A percentile compares a stretch with the other conserved stretches of the same genome.
Evolutionary conservation across 2,113 vertebrate species (phyloP).

Genomic region (Gymnorhina tibicen): DNA sequence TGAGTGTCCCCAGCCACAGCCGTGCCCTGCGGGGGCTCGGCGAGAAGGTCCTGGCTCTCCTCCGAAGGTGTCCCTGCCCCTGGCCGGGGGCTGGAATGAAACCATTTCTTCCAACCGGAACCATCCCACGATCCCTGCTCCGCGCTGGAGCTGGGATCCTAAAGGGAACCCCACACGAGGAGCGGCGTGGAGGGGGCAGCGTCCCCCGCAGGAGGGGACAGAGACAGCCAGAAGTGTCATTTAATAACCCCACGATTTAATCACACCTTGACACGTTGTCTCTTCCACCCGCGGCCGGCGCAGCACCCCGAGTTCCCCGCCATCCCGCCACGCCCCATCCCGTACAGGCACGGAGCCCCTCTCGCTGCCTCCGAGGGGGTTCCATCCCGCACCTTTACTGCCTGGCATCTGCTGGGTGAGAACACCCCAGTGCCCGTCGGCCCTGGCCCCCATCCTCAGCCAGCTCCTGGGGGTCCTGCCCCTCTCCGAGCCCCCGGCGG

Average conservation of each 20-base stretch:
- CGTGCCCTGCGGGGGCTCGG: accelerated
- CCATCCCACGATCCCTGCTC: neutral
- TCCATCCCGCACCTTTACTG: accelerated
- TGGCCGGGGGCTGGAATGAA: neutral
- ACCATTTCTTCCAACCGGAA: neutral
- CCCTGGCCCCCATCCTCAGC: accelerated
- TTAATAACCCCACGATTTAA: accelerated
- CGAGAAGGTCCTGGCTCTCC: accelerated
- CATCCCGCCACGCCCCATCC: accelerated
- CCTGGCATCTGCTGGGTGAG: accelerated
- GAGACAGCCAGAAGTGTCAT: neutral
- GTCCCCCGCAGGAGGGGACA: accelerated
- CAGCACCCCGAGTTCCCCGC: neutral
- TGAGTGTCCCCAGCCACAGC: neutral
- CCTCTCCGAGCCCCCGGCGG: neutral
- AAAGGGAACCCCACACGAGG: accelerated
- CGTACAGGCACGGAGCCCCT: accelerated
- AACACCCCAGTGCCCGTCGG: accelerated
- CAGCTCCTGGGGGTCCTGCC: neutral
- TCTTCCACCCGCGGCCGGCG: accelerated
- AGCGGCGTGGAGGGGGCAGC: accelerated
- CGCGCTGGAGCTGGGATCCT: neutral
- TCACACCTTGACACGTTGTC: accelerated
- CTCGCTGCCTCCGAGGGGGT: neutral
- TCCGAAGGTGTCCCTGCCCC: neutral